phyloP scores from a whole-genome alignment of 1,140 invertebrate genomes.

The Octopus sinensis region DNA sequence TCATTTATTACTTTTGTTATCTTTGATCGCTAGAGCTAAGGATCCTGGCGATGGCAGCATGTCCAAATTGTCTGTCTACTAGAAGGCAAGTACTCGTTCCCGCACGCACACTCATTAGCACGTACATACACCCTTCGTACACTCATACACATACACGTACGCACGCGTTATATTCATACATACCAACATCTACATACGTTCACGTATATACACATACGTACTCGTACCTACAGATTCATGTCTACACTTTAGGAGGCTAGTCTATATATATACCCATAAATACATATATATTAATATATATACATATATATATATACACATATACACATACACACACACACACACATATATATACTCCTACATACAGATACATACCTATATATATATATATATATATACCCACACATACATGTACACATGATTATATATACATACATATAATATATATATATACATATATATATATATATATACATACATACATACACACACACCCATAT shows the following conservation, averaged over 20 bases:
- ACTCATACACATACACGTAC: too few species aligned
- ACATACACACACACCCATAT: background rate
- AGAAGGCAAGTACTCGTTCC: too few species aligned
- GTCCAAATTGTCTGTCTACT: too few species aligned
- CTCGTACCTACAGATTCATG: background rate
- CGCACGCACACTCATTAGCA: too few species aligned
- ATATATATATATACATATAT: background rate
- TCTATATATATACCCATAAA: background rate
- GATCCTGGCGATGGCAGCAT: too few species aligned
- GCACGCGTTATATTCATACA: too few species aligned
- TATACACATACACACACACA: background rate
- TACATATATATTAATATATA: background rate
- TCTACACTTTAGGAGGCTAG: too few species aligned
- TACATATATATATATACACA: background rate
- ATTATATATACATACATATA: background rate
- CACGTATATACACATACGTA: too few species aligned
- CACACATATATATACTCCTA: background rate
- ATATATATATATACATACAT: background rate
- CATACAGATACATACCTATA: background rate
- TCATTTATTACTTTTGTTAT: too few species aligned
- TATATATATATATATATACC: background rate
- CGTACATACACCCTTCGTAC: too few species aligned
- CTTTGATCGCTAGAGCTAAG: too few species aligned
- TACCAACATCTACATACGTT: too few species aligned
- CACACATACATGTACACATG: background rate